Conservation (phyloP, 1,140 invertebrate genomes). For the Epicauta chinensis region DNA sequence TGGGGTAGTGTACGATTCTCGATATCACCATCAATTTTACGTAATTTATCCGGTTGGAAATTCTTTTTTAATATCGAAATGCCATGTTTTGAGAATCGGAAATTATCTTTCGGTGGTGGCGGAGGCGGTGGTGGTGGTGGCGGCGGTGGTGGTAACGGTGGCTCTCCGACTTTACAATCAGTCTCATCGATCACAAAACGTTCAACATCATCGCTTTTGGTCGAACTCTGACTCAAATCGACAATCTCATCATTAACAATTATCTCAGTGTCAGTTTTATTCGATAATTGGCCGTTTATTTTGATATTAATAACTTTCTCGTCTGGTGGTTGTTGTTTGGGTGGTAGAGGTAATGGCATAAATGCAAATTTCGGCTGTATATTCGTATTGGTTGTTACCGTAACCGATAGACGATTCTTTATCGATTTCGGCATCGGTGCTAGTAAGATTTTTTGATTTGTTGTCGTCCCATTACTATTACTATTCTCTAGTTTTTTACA, state of each 20-base stretch:
- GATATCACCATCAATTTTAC: constrained; percentile 9
- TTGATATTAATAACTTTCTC: constrained; percentile 51
- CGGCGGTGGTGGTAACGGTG: constrained; percentile 34
- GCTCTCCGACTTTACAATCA: constrained; percentile 34
- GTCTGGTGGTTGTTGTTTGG: constrained; percentile 35
- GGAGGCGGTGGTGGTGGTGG: constrained; percentile 10
- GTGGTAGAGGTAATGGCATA: constrained; percentile 45
- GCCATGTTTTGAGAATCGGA: constrained; percentile 30
- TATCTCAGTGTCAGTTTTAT: constrained; percentile 12
- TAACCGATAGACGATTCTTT: constrained; percentile 42
- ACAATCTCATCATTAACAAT: constrained; percentile 25
- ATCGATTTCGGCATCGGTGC: constrained; percentile 50
- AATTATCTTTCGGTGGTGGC: constrained; percentile 15
- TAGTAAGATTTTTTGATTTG: constrained; percentile 33
- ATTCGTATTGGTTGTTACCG: constrained; percentile 40
- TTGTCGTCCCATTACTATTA: neutral
- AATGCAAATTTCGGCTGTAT: constrained; percentile 46
- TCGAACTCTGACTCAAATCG: constrained; percentile 12
- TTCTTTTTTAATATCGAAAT: constrained; percentile 40
- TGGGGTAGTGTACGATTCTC: constrained; percentile 5
- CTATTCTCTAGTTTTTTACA: neutral
- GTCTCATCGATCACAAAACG: constrained; percentile 26
- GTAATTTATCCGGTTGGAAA: constrained; percentile 18
- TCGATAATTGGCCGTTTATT: constrained; percentile 41
- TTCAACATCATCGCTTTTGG: constrained; percentile 3